These are phyloP conservation scores for Caranx melampygus DNA, from an alignment of 2,113 vertebrate genomes.

Conservation along the genomic window DNA sequence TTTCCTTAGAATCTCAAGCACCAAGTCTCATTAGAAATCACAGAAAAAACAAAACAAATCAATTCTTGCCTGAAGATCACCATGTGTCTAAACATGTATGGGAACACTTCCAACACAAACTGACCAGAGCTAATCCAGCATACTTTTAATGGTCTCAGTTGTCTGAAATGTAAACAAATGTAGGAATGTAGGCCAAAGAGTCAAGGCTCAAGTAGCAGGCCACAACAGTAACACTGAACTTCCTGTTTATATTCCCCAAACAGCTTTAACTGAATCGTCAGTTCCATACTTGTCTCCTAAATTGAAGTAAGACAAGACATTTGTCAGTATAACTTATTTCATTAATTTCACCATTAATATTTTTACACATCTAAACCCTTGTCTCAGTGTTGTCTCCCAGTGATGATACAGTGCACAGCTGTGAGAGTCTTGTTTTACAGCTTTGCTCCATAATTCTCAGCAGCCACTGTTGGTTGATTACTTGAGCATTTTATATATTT, in stretches of 20 bases:
- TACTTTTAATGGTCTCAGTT: too few species aligned
- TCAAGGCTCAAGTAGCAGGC: background rate
- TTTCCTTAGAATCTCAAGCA: background rate
- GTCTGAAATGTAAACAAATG: background rate
- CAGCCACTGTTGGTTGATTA: constrained; percentile 20
- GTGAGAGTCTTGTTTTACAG: constrained; percentile 9
- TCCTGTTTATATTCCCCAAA: background rate
- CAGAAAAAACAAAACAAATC: too few species aligned
- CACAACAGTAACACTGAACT: background rate
- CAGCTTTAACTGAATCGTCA: background rate
- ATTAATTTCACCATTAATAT: too few species aligned
- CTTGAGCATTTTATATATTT: constrained; percentile 42
- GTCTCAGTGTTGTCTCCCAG: background rate
- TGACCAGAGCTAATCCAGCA: background rate
- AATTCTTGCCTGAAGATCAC: too few species aligned
- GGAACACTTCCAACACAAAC: background rate
- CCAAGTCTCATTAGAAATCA: background rate
- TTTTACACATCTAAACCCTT: too few species aligned
- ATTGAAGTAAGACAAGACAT: too few species aligned
- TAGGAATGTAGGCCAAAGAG: background rate
- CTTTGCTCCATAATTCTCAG: background rate
- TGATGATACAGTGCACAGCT: constrained; percentile 17
- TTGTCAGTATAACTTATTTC: too few species aligned
- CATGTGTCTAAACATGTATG: background rate
- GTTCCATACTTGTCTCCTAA: background rate